A percentile compares a stretch with the other conserved stretches of the same genome.
Conservation (phyloP, 2,888 invertebrate species). For the Leptura quadrifasciata region DNA sequence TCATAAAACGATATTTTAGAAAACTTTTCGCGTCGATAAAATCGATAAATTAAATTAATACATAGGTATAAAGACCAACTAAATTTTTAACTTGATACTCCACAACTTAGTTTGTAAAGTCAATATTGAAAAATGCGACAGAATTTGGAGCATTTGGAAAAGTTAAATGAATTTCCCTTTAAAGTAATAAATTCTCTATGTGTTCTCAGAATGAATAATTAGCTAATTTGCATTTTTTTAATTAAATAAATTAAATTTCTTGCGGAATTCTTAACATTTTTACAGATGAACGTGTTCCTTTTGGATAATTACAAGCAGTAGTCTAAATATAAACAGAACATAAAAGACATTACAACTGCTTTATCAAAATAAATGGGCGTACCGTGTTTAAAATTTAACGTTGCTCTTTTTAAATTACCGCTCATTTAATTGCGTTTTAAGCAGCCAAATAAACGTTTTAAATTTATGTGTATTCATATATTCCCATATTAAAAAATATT, state of each 20-base stretch:
- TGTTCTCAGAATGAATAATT: conserved; percentile 39
- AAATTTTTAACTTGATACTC: conserved; percentile 20
- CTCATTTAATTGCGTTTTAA: background rate
- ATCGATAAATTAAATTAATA: background rate
- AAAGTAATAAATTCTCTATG: conserved; percentile 37
- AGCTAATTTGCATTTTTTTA: conserved; percentile 41
- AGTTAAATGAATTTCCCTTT: conserved; percentile 36
- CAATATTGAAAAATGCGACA: conserved; percentile 26
- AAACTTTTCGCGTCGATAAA: background rate
- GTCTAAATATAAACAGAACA: background rate
- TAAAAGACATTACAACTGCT: conserved; percentile 10
- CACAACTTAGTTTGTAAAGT: conserved; percentile 9
- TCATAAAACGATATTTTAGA: no score
- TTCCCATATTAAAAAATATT: no score
- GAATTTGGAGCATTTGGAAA: conserved; percentile 32
- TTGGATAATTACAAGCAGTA: background rate
- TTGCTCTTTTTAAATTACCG: background rate
- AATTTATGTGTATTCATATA: no score
- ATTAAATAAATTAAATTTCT: conserved; percentile 41
- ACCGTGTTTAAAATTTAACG: background rate
- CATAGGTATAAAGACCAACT: background rate
- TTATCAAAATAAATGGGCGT: conserved; percentile 6
- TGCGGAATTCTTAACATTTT: conserved; percentile 20
- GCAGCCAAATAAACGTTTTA: background rate
- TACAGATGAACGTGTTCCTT: conserved; percentile 2